Percentiles rank a stretch among this genome's conserved stretches.
Conservation (phyloP, 1,140 invertebrate genomes). For the Cotesia typhae region DNA sequence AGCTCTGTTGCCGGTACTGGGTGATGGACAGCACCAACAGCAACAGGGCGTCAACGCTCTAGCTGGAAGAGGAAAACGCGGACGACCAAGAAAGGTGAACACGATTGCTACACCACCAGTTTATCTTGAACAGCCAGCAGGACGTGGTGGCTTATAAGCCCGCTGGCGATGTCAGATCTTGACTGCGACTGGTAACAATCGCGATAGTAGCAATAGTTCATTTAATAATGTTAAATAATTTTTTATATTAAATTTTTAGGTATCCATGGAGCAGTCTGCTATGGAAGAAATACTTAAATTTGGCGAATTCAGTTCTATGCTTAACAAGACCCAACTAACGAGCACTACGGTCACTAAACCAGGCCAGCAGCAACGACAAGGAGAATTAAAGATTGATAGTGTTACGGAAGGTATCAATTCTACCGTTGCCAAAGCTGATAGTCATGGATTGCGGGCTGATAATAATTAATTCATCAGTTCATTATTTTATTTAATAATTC, state of each 20-base stretch:
- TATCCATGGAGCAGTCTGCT: conserved; percentile 53
- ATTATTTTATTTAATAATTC: too few relatives aligned
- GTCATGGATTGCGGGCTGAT: too few relatives aligned
- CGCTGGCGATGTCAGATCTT: conserved; percentile 33
- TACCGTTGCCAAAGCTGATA: too few relatives aligned
- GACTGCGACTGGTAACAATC: conserved; percentile 32
- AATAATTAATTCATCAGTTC: too few relatives aligned
- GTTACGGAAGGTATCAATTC: too few relatives aligned
- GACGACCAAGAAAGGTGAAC: conserved; percentile 57
- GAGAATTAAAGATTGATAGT: neutral
- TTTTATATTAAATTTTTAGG: conserved; percentile 40
- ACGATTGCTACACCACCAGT: conserved; percentile 32
- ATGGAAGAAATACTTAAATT: conserved; percentile 61
- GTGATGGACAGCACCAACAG: conserved; percentile 12
- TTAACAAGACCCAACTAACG: conserved; percentile 55
- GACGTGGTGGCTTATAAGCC: conserved; percentile 37
- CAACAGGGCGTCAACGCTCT: conserved; percentile 6
- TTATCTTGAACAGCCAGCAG: conserved; percentile 34
- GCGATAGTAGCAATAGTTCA: neutral
- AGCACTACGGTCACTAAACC: conserved; percentile 18
- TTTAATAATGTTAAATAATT: conserved; percentile 5
- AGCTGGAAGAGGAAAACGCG: conserved; percentile 53
- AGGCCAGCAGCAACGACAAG: conserved; percentile 28
- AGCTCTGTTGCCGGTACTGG: conserved; percentile 34
- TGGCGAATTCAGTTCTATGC: conserved; percentile 59